phyloP scores from a whole-genome alignment of 2,888 invertebrate species.

The Caenorhabditis sp. region DNA sequence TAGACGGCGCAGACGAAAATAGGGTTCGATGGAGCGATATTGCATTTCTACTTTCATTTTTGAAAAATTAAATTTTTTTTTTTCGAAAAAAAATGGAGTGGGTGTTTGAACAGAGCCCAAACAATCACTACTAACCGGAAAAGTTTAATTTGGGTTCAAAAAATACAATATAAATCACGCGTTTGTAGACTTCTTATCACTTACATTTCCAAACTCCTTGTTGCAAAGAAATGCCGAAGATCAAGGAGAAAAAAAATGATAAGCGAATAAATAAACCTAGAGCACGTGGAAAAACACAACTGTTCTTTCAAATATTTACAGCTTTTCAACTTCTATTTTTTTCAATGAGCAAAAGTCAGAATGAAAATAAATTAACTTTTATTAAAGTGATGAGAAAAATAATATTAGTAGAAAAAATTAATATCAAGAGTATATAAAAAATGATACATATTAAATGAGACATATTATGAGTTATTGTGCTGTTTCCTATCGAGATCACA shows the following conservation, averaged over 20 bases:
- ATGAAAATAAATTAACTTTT: neutral
- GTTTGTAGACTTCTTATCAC: neutral
- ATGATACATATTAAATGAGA: slow-evolving; percentile 4
- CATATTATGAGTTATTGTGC: neutral
- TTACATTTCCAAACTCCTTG: neutral
- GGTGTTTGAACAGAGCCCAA: no score
- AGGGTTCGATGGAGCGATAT: no score
- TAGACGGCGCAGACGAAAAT: no score
- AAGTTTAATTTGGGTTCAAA: neutral
- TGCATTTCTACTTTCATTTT: no score
- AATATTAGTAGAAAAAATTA: neutral
- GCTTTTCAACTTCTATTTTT: neutral
- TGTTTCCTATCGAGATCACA: neutral
- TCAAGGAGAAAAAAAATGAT: slow-evolving; percentile 1
- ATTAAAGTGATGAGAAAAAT: slow-evolving; percentile 3
- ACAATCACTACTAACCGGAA: no score
- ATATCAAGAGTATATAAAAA: neutral
- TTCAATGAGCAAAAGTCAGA: slow-evolving; percentile 1
- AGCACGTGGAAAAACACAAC: slow-evolving; percentile 7
- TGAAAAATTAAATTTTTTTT: no score
- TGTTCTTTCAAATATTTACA: neutral
- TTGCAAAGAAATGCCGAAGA: slow-evolving; percentile 5
- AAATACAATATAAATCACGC: neutral
- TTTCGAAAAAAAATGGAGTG: no score
- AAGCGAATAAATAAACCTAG: slow-evolving; percentile 10